These are phyloP conservation scores for Copidosoma floridanum DNA, from an alignment of 1,140 invertebrate species.

Conservation along the genomic window DNA sequence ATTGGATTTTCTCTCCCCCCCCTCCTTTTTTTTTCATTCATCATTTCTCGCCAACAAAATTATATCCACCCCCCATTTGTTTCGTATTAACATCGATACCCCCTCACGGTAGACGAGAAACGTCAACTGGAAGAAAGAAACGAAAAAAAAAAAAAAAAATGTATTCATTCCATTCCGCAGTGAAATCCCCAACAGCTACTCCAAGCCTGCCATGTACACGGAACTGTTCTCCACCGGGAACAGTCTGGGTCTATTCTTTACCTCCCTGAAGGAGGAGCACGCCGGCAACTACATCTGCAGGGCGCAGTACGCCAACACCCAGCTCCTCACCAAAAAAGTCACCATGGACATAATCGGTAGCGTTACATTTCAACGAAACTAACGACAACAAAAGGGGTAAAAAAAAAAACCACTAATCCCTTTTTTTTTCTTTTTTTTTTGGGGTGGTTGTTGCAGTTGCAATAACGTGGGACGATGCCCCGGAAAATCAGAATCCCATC, in stretches of 20 bases:
- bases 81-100: too few relatives aligned
- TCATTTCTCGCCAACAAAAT: too few relatives aligned
- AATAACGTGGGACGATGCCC: constrained; percentile 82
- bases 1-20: background rate
- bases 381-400: too few relatives aligned
- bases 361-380: constrained; percentile 30
- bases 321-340: constrained; percentile 65
- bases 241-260: constrained; percentile 71
- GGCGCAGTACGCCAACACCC: constrained; percentile 71
- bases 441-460: too few relatives aligned
- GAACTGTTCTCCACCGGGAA: constrained; percentile 61
- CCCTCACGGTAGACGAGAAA: too few relatives aligned
- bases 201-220: constrained; percentile 64
- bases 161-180: constrained; percentile 39
- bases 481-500: constrained; percentile 80
- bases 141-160: too few relatives aligned
- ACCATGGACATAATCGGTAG: constrained; percentile 74
- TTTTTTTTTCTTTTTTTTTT: background rate
- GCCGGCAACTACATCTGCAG: constrained; percentile 81
- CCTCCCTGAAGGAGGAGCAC: constrained; percentile 70
- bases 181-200: constrained; percentile 42
- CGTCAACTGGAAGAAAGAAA: too few relatives aligned
- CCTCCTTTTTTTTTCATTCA: background rate
- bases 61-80: too few relatives aligned
- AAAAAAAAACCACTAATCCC: background rate